Evolutionary conservation across 2,888 invertebrate species (phyloP).

Genomic region (Aleiodes testaceus): DNA sequence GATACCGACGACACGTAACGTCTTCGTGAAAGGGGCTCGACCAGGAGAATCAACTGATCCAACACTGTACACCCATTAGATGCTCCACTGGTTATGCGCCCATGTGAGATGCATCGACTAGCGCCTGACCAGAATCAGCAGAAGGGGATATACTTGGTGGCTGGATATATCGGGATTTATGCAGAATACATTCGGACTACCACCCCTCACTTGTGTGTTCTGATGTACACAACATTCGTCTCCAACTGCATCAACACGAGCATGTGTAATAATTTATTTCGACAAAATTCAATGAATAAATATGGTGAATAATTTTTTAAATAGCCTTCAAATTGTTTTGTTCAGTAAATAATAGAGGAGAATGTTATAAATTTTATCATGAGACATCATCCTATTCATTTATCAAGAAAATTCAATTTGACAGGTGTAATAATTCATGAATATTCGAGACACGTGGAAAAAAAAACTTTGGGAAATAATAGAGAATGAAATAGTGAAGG

Average conservation of each 20-base stretch:
- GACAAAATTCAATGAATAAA: too few relatives aligned
- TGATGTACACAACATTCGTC: constrained; percentile 7
- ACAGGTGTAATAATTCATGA: too few relatives aligned
- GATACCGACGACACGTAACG: constrained; percentile 20
- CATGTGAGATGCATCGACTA: constrained; percentile 1
- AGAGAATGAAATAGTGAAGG: neutral
- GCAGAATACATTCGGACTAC: neutral
- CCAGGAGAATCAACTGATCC: constrained; percentile 32
- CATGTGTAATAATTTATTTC: too few relatives aligned
- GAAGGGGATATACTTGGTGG: constrained; percentile 4
- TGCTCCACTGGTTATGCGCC: constrained; percentile 7
- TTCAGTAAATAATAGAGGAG: too few relatives aligned
- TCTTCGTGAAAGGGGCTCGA: neutral
- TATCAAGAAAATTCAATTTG: too few relatives aligned
- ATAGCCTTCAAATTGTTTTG: too few relatives aligned
- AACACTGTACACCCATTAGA: constrained; percentile 40
- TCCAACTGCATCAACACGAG: constrained; percentile 4
- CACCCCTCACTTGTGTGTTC: too few relatives aligned
- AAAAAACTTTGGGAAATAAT: constrained; percentile 1
- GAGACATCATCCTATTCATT: too few relatives aligned
- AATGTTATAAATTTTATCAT: too few relatives aligned
- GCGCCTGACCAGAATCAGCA: neutral
- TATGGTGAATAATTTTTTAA: too few relatives aligned
- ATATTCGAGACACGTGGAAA: too few relatives aligned
- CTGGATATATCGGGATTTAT: constrained; percentile 10